phyloP scores from a whole-genome alignment of 2,113 vertebrate species.

The Charina bottae region DNA sequence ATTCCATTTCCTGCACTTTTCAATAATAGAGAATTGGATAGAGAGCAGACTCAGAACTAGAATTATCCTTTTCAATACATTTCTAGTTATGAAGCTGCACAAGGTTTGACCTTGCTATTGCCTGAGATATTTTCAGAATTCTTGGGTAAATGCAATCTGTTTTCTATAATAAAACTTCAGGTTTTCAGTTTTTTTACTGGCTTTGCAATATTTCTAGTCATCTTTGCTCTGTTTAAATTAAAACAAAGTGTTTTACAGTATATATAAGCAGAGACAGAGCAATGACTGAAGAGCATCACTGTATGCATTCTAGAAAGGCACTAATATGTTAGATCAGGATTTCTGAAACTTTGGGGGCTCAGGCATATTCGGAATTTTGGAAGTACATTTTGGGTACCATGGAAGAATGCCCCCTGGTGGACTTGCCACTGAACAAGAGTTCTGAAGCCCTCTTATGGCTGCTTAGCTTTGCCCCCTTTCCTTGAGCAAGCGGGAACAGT shows the following conservation, averaged over 20 bases:
- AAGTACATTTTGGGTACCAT: no score
- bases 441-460: no score
- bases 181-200: background rate
- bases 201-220: background rate
- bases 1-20: no score
- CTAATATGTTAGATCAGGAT: background rate
- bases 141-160: background rate
- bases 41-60: no score
- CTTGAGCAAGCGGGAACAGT: no score
- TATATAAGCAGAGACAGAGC: background rate
- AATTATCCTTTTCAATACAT: background rate
- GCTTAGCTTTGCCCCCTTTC: no score
- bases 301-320: background rate
- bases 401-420: no score
- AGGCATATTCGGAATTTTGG: no score
- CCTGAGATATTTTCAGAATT: conserved; percentile 12
- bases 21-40: no score
- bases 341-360: no score
- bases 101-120: background rate
- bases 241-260: background rate
- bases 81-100: background rate
- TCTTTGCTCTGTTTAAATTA: background rate
- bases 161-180: conserved; percentile 7
- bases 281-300: background rate
- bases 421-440: no score